Evolutionary conservation across 2,888 invertebrate species (phyloP).

Genomic region (Clistopyga incitator): DNA sequence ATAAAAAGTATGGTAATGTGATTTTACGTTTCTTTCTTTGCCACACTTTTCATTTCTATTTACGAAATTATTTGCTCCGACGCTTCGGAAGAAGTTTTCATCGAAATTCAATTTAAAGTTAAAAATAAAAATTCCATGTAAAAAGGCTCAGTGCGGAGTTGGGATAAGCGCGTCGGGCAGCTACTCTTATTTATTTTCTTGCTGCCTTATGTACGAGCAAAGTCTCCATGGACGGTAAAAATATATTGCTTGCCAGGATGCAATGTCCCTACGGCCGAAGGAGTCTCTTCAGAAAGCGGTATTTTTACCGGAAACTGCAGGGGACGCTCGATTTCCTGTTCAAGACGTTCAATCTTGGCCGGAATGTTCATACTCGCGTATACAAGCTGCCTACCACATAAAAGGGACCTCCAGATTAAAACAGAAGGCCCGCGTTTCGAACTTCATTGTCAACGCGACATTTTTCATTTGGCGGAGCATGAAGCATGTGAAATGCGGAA

Average conservation of each 20-base stretch:
- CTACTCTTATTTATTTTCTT: conserved; percentile 14
- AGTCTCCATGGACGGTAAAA: conserved; percentile 20
- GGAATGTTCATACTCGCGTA: neutral
- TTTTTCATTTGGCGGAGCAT: neutral
- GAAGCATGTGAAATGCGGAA: neutral
- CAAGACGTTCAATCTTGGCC: conserved; percentile 19
- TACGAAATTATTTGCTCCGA: neutral
- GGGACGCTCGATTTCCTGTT: conserved; percentile 40
- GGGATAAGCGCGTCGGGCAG: neutral
- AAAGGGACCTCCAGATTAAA: neutral
- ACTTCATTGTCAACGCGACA: neutral
- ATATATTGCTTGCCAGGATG: conserved; percentile 50
- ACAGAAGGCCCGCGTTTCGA: neutral
- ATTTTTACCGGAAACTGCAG: conserved; percentile 19
- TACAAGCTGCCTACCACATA: neutral
- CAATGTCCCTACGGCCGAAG: conserved; percentile 19
- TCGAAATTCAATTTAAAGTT: neutral
- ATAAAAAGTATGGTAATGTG: neutral
- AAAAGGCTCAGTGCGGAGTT: neutral
- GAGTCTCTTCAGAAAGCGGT: conserved; percentile 46
- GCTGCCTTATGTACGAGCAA: neutral
- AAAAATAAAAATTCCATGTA: neutral
- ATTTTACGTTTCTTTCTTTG: neutral
- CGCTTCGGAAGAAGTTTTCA: neutral
- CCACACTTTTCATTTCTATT: neutral